Evolutionary conservation across 2,113 vertebrate genomes (phyloP).

Genomic region (Toxostoma redivivum): DNA sequence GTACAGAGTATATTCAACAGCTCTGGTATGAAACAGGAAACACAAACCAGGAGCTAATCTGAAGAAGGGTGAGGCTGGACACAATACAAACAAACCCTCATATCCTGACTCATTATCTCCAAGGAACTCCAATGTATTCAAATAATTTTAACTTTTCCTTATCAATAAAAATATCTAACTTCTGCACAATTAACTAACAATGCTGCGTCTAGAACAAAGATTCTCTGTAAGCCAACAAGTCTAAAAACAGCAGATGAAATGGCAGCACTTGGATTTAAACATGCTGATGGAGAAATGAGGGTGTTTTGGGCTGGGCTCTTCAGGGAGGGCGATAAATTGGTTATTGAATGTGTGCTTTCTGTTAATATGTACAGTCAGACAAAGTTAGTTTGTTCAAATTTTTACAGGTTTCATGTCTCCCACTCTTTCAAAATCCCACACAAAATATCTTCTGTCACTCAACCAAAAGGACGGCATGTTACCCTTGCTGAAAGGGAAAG

Average conservation of each 20-base stretch:
- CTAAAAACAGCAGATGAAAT: background rate
- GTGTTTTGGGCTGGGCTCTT: background rate
- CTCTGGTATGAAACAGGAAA: background rate
- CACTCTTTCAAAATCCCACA: background rate
- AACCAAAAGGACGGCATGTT: background rate
- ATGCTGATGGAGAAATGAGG: background rate
- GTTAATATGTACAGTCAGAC: background rate
- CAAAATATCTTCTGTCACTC: background rate
- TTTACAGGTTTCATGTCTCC: background rate
- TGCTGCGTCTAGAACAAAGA: background rate
- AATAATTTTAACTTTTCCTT: background rate
- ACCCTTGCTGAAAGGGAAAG: background rate
- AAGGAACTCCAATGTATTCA: background rate
- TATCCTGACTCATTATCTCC: constrained; percentile 30
- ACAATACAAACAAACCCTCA: background rate
- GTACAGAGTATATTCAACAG: background rate
- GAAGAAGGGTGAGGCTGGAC: constrained; percentile 3
- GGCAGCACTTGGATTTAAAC: background rate
- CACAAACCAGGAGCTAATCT: background rate
- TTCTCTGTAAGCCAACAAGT: background rate
- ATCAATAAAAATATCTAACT: background rate
- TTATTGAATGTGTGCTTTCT: background rate
- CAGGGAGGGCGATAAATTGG: background rate
- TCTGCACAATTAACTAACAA: background rate
- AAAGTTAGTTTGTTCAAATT: background rate